Base-by-base conservation (phyloP, 2,797 vertebrate species). In the Sarcophilus harrisii region DNA sequence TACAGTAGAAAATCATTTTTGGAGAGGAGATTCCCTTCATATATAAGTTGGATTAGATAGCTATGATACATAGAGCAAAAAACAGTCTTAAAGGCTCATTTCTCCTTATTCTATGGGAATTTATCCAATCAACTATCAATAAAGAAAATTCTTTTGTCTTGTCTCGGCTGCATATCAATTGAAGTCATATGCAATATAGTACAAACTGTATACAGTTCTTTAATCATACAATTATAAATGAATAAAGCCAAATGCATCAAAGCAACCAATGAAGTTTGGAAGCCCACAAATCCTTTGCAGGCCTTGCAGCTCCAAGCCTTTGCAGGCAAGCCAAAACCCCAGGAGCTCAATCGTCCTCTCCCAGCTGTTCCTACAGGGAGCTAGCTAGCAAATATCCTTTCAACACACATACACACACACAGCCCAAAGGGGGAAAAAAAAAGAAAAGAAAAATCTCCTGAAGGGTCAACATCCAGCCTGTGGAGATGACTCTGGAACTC, bases 221-320 rank as follows among this genome's bases (percentile, higher is more conserved):
- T 87, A 87, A 87, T 87, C 73, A 87, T 87, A 28, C 73, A 9
- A 87, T 87, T 87, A 87, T 87, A 87, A 87, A 49, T 87, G 73
- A 87, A 87, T 87, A 49, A 87, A 87, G 73, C 73, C 73, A 87
- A 87, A 87, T 87, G 73, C 73, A 87, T 87, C 73, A 87, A 87
- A 87, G 73, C 73, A 87, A 87, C 73, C 73, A 49, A 3, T 1
- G 24, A 87, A 87, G 24, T 87, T 87, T 87, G 38, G 73, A 87
- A 87, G 73, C 73, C 73, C 73, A 87, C 73, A 87, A 87, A 87
- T 87, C n/a, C 73, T 87, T 87, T 87, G 73, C 73, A 87, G 73
- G 73, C 73, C 73, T 9, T 87, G 38, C 38, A 87, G 38, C 73
- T 45, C 38, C 73, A 87, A 87, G 73, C 21, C 73, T 87, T 87